Base-by-base conservation (phyloP, 2,113 vertebrate genomes). In the Myotis brandtii region DNA sequence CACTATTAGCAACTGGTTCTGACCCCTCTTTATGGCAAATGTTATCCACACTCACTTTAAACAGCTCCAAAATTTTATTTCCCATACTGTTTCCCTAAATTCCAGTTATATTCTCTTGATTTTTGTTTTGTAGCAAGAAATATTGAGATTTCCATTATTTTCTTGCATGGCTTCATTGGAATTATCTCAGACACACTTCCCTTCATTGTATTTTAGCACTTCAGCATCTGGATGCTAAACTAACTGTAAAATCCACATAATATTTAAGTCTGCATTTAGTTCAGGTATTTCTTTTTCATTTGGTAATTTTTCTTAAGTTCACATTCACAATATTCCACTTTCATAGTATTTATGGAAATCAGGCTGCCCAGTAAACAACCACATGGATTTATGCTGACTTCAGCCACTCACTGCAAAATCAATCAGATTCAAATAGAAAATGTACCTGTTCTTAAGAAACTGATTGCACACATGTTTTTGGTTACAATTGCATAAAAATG, bases 401-500 rank as follows among this genome's bases (percentile, higher is more conserved):
- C 40, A 76, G 62, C 48, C 64, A 54, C 91, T 97, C 70, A 95
- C 27, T 94, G 52, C 23, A 97, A 97, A 98, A 97, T 97, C 95
- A 94, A 97, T 96, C 86, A 64, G 91, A 77, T 95, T 87, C 86
- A 91, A 96, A 91, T 23, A 84, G 81, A 93, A 88, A 96, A 92
- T 85, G 80, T 59, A 92, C 40, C 54, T 85, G 52, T 91, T 89
- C 95, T 70, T 96, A 95, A 96, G 73, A 94, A 96, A 97, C 83
- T 62, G 56, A 97, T 96, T 93, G 86, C 48, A 91, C 25, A 96
- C 73, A 50, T 89, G 37, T 32, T 96, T 97, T 97, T 67, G 34
- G 95, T 96, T 95, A 92, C 75, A 93, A 95, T 96, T 97, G 89
- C 86, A 97, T 95, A 89, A 93, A 97, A 97, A 94, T 93, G 59